phyloP scores from a whole-genome alignment of 2,113 vertebrate species.

The Paracanthobrama guichenoti region DNA sequence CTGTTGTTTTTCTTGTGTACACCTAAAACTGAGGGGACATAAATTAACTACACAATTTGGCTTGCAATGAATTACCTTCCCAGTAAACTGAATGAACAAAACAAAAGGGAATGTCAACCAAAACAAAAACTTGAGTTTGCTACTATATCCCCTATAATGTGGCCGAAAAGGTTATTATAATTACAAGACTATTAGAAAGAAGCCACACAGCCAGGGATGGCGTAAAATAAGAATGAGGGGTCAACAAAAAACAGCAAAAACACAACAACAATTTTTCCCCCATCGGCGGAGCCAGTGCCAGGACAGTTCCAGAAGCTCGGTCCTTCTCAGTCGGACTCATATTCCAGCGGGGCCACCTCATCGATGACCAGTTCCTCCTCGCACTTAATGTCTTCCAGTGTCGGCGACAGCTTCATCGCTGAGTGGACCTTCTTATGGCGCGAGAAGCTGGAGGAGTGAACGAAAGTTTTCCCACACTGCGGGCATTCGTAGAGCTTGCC shows the following conservation, averaged over 20 bases:
- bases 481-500: constrained; percentile 73
- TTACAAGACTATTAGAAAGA: constrained; percentile 41
- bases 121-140: constrained; percentile 18
- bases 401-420: constrained; percentile 53
- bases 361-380: constrained; percentile 62
- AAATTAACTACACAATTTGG: constrained; percentile 33
- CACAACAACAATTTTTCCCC: background rate
- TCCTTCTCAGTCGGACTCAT: constrained; percentile 72
- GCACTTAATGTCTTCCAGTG: constrained; percentile 33
- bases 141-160: constrained; percentile 21
- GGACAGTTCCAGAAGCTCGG: constrained; percentile 18
- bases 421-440: constrained; percentile 78
- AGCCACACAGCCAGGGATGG: constrained; percentile 52
- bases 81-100: constrained; percentile 40
- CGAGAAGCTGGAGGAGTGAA: constrained; percentile 77
- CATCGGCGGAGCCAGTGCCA: no score
- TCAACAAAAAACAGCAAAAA: constrained; percentile 25
- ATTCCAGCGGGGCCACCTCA: constrained; percentile 73
- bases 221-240: constrained; percentile 35
- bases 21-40: constrained; percentile 24
- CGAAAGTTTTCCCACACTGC: constrained; percentile 76
- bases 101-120: constrained; percentile 58
- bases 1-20: background rate
- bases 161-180: background rate
- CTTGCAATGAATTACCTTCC: constrained; percentile 42